Conservation (phyloP, 2,888 invertebrate genomes). For the Tiliacea aurago region DNA sequence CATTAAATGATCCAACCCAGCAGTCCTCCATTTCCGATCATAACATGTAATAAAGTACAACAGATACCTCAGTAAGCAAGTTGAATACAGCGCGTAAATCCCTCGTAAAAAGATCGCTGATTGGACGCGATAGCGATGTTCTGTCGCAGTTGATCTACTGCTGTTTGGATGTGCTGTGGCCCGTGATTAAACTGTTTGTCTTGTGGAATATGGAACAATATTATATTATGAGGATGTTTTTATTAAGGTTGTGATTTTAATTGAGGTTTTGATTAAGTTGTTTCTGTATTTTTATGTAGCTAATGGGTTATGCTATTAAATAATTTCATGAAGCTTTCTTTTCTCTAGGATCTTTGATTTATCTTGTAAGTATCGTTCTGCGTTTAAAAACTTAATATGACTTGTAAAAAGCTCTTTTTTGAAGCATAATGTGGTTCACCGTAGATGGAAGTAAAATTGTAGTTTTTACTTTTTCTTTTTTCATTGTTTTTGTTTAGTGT, state of each 20-base stretch:
- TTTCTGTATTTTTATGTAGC: neutral
- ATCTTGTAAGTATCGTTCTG: neutral
- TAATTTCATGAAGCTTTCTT: neutral
- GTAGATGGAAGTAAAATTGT: too few relatives aligned
- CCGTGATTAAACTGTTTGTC: slow-evolving; percentile 19
- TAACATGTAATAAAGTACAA: slow-evolving; percentile 61
- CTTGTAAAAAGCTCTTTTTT: too few relatives aligned
- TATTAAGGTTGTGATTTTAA: neutral
- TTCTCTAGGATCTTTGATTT: neutral
- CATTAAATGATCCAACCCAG: neutral
- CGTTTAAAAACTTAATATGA: neutral
- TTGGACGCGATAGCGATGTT: slow-evolving; percentile 16
- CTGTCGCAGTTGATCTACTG: slow-evolving; percentile 46
- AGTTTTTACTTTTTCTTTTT: neutral
- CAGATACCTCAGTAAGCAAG: slow-evolving; percentile 51
- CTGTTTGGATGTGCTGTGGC: slow-evolving; percentile 24
- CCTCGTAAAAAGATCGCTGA: slow-evolving; percentile 59
- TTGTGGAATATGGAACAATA: slow-evolving; percentile 10
- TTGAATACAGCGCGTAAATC: slow-evolving; percentile 39
- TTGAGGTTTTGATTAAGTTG: neutral
- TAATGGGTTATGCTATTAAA: neutral
- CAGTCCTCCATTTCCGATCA: slow-evolving; percentile 26
- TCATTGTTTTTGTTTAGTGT: neutral
- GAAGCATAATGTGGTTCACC: neutral
- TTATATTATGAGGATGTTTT: slow-evolving; percentile 12